Evolutionary conservation across 2,888 invertebrate species (phyloP), one percentile per base, ranked within the genome.

Genomic region (Phyllotreta striolata): DNA sequence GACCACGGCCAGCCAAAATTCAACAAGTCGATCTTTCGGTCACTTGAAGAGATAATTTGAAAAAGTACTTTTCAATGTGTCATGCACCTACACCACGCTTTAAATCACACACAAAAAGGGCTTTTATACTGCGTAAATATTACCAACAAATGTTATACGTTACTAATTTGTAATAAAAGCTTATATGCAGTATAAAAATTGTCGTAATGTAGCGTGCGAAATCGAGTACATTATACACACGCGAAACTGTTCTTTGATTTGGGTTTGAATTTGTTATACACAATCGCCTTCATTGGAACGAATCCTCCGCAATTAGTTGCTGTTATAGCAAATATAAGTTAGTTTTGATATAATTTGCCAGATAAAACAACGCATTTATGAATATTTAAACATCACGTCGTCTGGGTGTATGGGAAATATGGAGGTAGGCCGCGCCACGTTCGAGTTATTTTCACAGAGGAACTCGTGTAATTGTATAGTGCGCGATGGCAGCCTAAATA

Each of bases 11-110:
- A 58, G 57, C 56, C 59, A 51, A 64, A 62, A 52, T 64, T 66
- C 68, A 68, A 68, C 66, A 63, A 66, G 66, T 66, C 49, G 56
- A 38, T 7, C 47, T 47, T n/a, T 49, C 52, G 6, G 8, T 38
- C 39, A 24, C 24, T 52, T 38, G 39, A 7, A 52, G 37, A 52
- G 52, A 52, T 52, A 52, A 52, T 24, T 24, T 24, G 24, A 24
- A 24, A 24, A 3, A 24, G 24, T 4, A 24, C 24, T 24, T 24
- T 24, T 24, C 24, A 24, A 24, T 24, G 1, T 24, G 24, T 24
- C 4, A 24, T 4, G 24, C n/a, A n/a, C n/a, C n/a, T n/a, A n/a
- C n/a, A n/a, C n/a, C n/a, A n/a, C n/a, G n/a, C n/a, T n/a, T n/a
- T n/a, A n/a, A n/a, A n/a, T n/a, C n/a, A n/a, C n/a, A n/a, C n/a